phyloP scores from a whole-genome alignment of 2,888 invertebrate genomes.

The Germaria angustata region DNA sequence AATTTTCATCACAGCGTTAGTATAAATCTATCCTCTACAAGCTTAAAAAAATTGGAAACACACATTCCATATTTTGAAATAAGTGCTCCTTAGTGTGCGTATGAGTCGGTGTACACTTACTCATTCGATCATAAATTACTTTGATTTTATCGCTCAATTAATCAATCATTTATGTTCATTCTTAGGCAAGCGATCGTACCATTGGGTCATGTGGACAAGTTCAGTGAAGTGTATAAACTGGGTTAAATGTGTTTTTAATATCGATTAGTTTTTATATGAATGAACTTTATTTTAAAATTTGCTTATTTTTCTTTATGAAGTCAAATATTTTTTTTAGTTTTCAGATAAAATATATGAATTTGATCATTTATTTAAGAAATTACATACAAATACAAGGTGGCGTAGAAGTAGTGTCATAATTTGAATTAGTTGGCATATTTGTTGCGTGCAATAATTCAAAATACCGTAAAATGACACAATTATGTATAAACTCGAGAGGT shows the following conservation, averaged over 20 bases:
- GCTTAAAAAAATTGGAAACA: too few species aligned
- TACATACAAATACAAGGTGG: too few species aligned
- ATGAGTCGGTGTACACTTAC: background rate
- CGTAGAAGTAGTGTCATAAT: too few species aligned
- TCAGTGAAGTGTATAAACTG: conserved; percentile 57
- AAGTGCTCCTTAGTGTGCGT: background rate
- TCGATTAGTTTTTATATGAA: conserved; percentile 10
- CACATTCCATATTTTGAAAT: too few species aligned
- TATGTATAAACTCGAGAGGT: too few species aligned
- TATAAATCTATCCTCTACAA: too few species aligned
- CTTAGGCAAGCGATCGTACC: conserved; percentile 20
- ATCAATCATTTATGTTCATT: conserved; percentile 22
- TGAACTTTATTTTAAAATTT: background rate
- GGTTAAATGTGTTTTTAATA: conserved; percentile 47
- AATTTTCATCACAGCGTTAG: too few species aligned
- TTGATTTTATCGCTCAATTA: conserved; percentile 4
- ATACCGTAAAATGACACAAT: too few species aligned
- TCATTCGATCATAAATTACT: background rate
- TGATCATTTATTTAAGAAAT: too few species aligned
- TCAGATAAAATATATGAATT: background rate
- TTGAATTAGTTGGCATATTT: too few species aligned
- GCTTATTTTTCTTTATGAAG: background rate
- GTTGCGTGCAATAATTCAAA: too few species aligned
- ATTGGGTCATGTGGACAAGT: conserved; percentile 51
- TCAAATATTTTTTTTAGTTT: background rate